Evolutionary conservation across 1,140 invertebrate genomes (phyloP), one percentile per base, ranked within the genome.

Genomic region (Drosophila navojoa): DNA sequence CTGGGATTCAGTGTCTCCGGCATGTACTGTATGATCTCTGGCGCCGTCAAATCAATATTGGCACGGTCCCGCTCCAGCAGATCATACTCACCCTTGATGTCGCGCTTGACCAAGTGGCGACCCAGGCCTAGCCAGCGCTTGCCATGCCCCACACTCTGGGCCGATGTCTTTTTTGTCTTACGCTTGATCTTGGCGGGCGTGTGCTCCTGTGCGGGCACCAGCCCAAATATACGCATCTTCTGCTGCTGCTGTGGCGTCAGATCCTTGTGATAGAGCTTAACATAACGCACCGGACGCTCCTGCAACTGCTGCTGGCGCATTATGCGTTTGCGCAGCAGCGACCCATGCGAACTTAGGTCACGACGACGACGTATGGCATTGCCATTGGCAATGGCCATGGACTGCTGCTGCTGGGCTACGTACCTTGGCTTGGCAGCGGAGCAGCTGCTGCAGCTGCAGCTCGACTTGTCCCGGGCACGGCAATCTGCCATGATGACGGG

Each of bases 21-120:
- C 90, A 91, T 91, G 11, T 60, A 91, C 63, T 91, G 90, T 62
- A 91, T 87, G 15, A 91, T 91, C 67, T 91, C 90, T 5, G 90
- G 90, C 0, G 81, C 77, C 1, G 81, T 91, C 5, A 91, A 57
- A 62, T 91, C 90, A 5, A 77, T 71, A 6, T 89, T 71, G 6
- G 75, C 69, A 6, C 84, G 80, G 25, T 91, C 90, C 19, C 57
- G 78, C 67, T 91, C 90, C 52, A 91, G 42, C 9, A 91, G 59
- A 79, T 91, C 90, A 47, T 71, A 91, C 57, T 91, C 90, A 52
- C 90, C 90, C 60, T 91, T 91, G 11, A 91, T 91, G 32, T 91
- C 90, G 3, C 90, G 86, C 45, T 90, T 90, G n/a, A 38, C 58
- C 22, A 90, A 13, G 13, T 68, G 79, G 4, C 64, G 70, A 1